Evolutionary conservation across 1,140 invertebrate species (phyloP).

Genomic region (Cydia fagiglandana): DNA sequence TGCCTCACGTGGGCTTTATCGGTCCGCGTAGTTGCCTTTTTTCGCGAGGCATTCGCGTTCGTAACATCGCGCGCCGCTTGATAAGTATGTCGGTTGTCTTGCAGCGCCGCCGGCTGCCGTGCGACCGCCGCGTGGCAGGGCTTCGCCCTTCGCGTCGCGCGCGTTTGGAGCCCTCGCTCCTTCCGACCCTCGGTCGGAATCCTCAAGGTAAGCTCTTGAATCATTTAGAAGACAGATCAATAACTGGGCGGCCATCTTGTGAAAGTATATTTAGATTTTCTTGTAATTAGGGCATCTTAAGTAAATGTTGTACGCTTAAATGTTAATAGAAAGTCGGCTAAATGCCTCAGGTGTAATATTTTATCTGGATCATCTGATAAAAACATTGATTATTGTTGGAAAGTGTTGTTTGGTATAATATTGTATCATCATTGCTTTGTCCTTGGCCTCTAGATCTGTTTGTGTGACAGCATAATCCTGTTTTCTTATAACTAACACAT

Average conservation of each 20-base stretch:
- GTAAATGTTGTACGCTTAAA: slow-evolving; percentile 5
- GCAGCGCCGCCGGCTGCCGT: slow-evolving; percentile 62
- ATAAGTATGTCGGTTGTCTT: slow-evolving; percentile 73
- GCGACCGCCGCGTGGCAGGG: slow-evolving; percentile 44
- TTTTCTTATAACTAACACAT: neutral
- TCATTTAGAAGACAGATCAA: slow-evolving; percentile 49
- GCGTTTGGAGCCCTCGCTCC: slow-evolving; percentile 77
- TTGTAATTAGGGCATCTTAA: slow-evolving; percentile 33
- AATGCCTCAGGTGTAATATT: neutral
- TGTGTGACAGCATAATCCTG: neutral
- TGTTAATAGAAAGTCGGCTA: slow-evolving; percentile 12
- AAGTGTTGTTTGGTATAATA: neutral
- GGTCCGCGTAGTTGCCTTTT: slow-evolving; percentile 54
- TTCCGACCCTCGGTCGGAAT: slow-evolving; percentile 52
- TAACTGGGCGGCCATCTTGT: slow-evolving; percentile 68
- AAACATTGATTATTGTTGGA: neutral
- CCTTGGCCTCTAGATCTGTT: neutral
- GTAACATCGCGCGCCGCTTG: slow-evolving; percentile 64
- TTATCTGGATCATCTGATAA: neutral
- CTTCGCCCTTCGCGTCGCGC: slow-evolving; percentile 73
- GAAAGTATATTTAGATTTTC: slow-evolving; percentile 65
- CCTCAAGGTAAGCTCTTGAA: slow-evolving; percentile 68
- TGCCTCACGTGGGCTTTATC: slow-evolving; percentile 63
- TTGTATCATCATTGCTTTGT: neutral
- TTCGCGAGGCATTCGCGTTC: slow-evolving; percentile 46